These are phyloP conservation scores for Brachypteracias leptosomus DNA, from an alignment of 2,113 vertebrate species.

Conservation along the genomic window DNA sequence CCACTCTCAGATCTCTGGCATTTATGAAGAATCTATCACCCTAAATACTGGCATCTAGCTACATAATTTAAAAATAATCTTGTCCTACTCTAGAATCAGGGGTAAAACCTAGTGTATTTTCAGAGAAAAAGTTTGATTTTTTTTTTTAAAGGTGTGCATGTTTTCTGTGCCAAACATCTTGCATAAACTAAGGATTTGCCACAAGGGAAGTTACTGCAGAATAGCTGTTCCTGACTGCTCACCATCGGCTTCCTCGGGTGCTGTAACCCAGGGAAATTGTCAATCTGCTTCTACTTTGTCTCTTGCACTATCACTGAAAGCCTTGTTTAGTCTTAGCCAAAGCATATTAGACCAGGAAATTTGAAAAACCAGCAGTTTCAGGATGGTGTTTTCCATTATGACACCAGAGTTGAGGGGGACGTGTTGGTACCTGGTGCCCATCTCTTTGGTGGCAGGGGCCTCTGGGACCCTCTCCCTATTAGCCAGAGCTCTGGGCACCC, in stretches of 20 bases:
- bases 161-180: background rate
- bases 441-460: fast-evolving
- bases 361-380: background rate
- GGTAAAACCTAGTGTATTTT: background rate
- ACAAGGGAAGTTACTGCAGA: background rate
- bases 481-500: background rate
- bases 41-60: background rate
- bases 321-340: background rate
- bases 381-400: background rate
- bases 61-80: background rate
- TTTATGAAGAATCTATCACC: background rate
- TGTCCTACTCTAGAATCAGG: background rate
- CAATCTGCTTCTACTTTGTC: background rate
- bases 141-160: background rate
- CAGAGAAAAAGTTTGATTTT: background rate
- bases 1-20: background rate
- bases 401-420: fast-evolving
- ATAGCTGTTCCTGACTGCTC: background rate
- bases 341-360: background rate
- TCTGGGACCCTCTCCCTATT: too few relatives aligned
- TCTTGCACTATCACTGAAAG: background rate
- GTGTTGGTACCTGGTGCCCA: fast-evolving
- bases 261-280: background rate
- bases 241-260: fast-evolving
- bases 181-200: background rate